Base-by-base conservation (phyloP, 2,888 invertebrate species). In the Gymnocheta viridis region DNA sequence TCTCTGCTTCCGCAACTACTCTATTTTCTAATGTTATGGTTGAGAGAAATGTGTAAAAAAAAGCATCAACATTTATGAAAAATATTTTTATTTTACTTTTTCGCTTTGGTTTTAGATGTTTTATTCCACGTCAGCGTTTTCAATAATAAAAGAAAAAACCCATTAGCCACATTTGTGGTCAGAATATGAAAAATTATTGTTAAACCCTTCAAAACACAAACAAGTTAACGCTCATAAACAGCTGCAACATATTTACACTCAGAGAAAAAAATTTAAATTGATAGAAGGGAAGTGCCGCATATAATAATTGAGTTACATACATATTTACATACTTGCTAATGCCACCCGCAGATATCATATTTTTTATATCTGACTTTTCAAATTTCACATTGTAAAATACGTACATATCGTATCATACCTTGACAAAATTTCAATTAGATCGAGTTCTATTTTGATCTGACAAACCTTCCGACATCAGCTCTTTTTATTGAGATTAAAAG, bases 111-210 rank as follows among this genome's bases (percentile, higher is more conserved):
- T 69, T 62, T 64, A 2, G 35, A 38, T 41, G 9, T 29, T 44
- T 66, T 44, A n/a, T 58, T 70, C 22, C 44, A 72, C 38, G 44
- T 83, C 70, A 83, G 77, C 77, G 69, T 70, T 81, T 73, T 32
- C 58, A 77, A 66, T 83, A 77, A 77, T 38, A 64, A 70, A 54
- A 41, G 38, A 54, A 69, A 69, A 74, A 69, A 24, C 22, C 84
- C 84, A 84, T 84, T 84, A 84, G 54, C 76, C 77, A 77, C 84
- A 84, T 84, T 84, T 84, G 84, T 84, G 81, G 81, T 77, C 81
- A 73, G 60, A 54, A 84, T 81, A 72, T 81, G 73, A 84, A 73
- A 84, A 84, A 77, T 77, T 79, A 64, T 72, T 47, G 32, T 64
- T 27, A 73, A 81, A 54, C 67, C 72, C 77, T 81, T 77, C 74